Evolutionary conservation across 2,888 invertebrate genomes (phyloP), one percentile per base, ranked within the genome.

Genomic region (Protonemura montana): DNA sequence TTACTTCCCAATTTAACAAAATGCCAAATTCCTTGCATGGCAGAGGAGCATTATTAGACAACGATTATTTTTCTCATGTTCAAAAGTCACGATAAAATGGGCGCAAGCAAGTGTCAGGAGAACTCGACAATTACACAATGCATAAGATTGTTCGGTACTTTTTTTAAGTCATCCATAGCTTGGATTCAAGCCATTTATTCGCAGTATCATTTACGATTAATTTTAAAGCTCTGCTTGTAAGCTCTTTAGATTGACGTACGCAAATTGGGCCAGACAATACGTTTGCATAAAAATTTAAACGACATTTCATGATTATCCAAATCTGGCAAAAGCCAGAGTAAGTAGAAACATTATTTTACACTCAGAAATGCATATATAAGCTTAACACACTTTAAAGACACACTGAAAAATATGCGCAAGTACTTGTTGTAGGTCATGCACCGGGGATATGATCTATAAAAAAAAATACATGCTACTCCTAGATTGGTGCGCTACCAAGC

Each of bases 191-290:
- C 59, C 21, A 59, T 59, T 59, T 59, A 16, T 59, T 59, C 7
- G 21, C 21, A 21, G 59, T 7, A 59, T 21, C 1, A 16, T 59
- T 16, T 16, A 16, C 21, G 59, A 59, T 59, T 35, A 59, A 59
- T 59, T 59, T 59, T 59, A 59, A 59, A 59, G 59, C 59, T 59
- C 59, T 59, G 59, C 59, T 59, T 59, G 59, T 59, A 59, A 59
- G 59, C 59, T 59, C 59, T 59, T 59, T 59, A 10, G 59, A 59
- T 59, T 59, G 59, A 59, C 59, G 21, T 59, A 21, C 59, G 59
- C 59, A 59, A 21, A 59, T 59, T 59, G 59, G 59, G 59, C 59
- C 59, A 59, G 59, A 59, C 21, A 59, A 13, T 59, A 7, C 13
- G 13, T 59, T 59, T 59, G 59, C 59, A 59, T 59, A 10, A 59